Evolutionary conservation across 2,113 vertebrate genomes (phyloP), one percentile per base, ranked within the genome.

Genomic region (Neotragus pygmaeus): DNA sequence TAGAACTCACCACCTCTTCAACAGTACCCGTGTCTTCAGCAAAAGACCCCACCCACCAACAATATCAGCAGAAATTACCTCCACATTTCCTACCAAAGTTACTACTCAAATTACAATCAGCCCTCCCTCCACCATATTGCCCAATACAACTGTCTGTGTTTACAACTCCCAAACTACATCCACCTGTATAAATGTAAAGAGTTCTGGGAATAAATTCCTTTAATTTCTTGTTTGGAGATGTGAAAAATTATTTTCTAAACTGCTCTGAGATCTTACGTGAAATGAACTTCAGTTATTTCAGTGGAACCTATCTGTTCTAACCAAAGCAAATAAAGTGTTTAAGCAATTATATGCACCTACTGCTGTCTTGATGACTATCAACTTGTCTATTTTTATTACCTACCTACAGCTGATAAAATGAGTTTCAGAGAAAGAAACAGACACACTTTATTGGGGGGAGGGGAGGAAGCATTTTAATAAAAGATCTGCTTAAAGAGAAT

Each of bases 251-350:
- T 75, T 94, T 91, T 77, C 15, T 33, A 86, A 92, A 86, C 27
- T 90, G 0, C 19, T 96, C 36, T 96, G 28, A 95, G 7, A 8
- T 95, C 17, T 84, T 92, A 81, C 7, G 3, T 45, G 14, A 92
- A 95, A 92, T 57, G 43, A 96, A 80, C 4, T 47, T 70, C 45
- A 83, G 5, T 78, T 78, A 83, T 43, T 86, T 89, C 80, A 28
- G 10, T 95, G 6, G 10, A 94, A 94, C 9, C 58, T 96, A 47
- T 7, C 15, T 90, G 5, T 94, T 83, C 47, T 95, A 96, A 87
- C 6, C 6, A 78, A 95, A 95, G 83, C 4, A 28, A 98, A 95
- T 94, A 90, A 96, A 97, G 30, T 75, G 60, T 93, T 92, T 73
- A 51, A 97, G 89, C 92, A 97, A 87, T 39, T 70, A 93, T 39